These are phyloP conservation scores for Ophthalmolycus amberensis DNA, from an alignment of 2,113 vertebrate genomes.

Conservation along the genomic window DNA sequence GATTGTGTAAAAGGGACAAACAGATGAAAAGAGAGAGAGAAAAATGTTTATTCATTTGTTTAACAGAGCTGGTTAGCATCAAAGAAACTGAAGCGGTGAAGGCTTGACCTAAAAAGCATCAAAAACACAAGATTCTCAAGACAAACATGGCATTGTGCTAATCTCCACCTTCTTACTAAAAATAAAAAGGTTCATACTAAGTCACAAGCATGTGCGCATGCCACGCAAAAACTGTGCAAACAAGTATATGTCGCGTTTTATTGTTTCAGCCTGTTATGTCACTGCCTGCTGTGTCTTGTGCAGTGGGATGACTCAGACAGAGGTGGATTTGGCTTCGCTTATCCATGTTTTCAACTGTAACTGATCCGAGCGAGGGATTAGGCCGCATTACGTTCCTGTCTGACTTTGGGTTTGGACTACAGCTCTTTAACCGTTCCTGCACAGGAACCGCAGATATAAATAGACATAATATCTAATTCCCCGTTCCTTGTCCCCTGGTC, in stretches of 20 bases:
- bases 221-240: neutral
- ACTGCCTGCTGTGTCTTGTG: neutral
- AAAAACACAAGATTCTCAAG: conserved; percentile 25
- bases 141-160: conserved; percentile 18
- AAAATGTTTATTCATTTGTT: conserved; percentile 25
- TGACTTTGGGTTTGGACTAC: conserved; percentile 16
- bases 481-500: neutral
- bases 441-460: conserved; percentile 50
- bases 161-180: neutral
- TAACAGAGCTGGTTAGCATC: conserved; percentile 30
- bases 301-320: neutral
- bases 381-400: conserved; percentile 18
- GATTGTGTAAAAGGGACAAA: neutral
- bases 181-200: neutral
- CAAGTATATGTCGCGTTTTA: neutral
- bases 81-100: conserved; percentile 31
- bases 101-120: conserved; percentile 28
- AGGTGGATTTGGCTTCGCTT: conserved; percentile 25
- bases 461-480: conserved; percentile 54
- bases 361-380: conserved; percentile 37
- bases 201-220: neutral
- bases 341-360: conserved; percentile 36
- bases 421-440: conserved; percentile 40
- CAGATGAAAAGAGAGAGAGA: neutral
- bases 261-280: neutral